phyloP scores from a whole-genome alignment of 2,797 vertebrate species.

The Phaenicophaeus curvirostris region DNA sequence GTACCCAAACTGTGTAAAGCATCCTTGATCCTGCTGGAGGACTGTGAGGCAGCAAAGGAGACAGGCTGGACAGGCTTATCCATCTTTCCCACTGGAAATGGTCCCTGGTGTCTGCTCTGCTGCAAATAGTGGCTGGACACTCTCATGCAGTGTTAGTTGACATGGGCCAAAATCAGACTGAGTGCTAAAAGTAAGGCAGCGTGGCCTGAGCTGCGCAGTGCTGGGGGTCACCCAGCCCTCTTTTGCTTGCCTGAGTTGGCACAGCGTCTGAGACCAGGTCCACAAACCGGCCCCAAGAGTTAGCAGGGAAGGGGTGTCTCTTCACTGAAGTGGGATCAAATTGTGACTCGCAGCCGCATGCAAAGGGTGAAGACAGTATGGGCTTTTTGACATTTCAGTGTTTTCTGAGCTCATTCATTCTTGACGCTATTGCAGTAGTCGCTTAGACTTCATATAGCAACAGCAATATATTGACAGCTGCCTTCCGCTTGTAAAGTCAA shows the following conservation, averaged over 20 bases:
- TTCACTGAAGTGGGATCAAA: neutral
- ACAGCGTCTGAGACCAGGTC: neutral
- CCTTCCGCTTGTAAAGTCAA: neutral
- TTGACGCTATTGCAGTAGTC: neutral
- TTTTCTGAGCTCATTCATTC: neutral
- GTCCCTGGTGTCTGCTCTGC: too few relatives aligned
- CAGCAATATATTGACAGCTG: neutral
- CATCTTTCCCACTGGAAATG: neutral
- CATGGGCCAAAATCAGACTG: neutral
- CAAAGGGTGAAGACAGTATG: neutral
- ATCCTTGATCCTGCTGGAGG: neutral
- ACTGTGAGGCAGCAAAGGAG: rapidly evolving
- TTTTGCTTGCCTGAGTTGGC: neutral
- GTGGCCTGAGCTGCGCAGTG: rapidly evolving
- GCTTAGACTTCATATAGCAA: neutral
- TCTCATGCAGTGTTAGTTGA: neutral
- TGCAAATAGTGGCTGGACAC: neutral
- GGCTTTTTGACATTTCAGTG: neutral
- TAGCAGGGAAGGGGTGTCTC: neutral
- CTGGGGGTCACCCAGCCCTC: rapidly evolving
- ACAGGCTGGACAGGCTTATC: neutral
- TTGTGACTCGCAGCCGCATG: neutral
- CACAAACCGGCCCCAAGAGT: rapidly evolving
- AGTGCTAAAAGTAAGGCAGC: neutral
- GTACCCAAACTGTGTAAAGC: neutral